Percentiles rank a stretch among this genome's conserved stretches.
These are phyloP conservation scores for Phalloptychus januarius DNA, from an alignment of 2,797 vertebrate species.

Conservation along the genomic window DNA sequence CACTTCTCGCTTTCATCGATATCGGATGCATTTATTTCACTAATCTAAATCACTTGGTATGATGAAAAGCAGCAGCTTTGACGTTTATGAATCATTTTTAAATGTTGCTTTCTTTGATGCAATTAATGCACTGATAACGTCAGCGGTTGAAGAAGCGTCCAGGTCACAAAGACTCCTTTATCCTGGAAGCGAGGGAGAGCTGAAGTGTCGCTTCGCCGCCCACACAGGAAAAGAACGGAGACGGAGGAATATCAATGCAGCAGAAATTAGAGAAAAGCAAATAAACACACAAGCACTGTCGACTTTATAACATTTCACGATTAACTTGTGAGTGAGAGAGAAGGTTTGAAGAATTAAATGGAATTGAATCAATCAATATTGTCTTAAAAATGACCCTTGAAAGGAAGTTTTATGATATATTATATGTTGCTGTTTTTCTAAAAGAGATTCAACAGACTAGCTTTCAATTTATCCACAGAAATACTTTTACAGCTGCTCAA, in stretches of 20 bases:
- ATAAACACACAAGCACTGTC: slow-evolving; percentile 25
- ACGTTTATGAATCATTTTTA: background rate
- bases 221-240: slow-evolving; percentile 46
- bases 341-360: slow-evolving; percentile 5
- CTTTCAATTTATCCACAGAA: slow-evolving; percentile 12
- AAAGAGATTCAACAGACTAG: background rate
- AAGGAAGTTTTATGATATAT: too few relatives aligned
- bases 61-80: background rate
- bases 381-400: background rate
- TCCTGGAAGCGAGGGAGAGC: slow-evolving; percentile 53
- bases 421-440: background rate
- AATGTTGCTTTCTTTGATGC: background rate
- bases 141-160: slow-evolving; percentile 34
- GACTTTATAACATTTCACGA: slow-evolving; percentile 9
- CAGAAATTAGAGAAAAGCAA: slow-evolving; percentile 11
- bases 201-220: slow-evolving; percentile 58
- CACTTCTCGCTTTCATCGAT: slow-evolving; percentile 3
- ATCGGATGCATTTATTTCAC: slow-evolving; percentile 36
- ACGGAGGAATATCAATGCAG: slow-evolving; percentile 51
- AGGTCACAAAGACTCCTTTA: slow-evolving; percentile 71
- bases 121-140: background rate
- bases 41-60: slow-evolving; percentile 12
- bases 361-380: background rate
- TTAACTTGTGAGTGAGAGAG: slow-evolving; percentile 23
- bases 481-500: background rate